Evolutionary conservation across 1,140 invertebrate genomes (phyloP), one percentile per base, ranked within the genome.

Genomic region (Nomia melanderi): DNA sequence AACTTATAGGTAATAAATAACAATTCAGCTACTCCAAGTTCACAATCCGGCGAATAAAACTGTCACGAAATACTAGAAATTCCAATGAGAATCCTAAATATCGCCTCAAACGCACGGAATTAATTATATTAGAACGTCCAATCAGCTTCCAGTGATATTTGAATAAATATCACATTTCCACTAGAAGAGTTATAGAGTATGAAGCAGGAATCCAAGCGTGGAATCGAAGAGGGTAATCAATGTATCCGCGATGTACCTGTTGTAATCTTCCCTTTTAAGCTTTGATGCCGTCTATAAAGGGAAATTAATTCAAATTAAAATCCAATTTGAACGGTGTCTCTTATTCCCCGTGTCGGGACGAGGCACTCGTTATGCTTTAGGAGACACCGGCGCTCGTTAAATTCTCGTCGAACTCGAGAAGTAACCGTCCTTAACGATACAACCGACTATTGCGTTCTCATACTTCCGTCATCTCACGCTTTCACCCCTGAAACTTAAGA

Each of bases 251-350:
- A 81, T 74, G 64, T 82, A 82, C 82, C 67, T 67, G 70, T 64
- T 53, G 54, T 82, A 83, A 83, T 76, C 77, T 63, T 25, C 57
- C 63, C 72, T 80, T 77, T 84, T 63, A 79, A 80, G 57, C 62
- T 62, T n/a, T 59, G 27, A 56, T 74, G 60, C 74, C 73, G 60
- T 73, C 78, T 70, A 74, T 84, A 84, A 84, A 84, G 78, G 78
- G 69, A 83, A 77, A 84, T 84, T 84, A 84, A 84, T 84, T 84
- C 78, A 84, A 84, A 84, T 84, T 84, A 84, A 84, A 84, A 81
- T 84, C 83, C 82, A 84, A 84, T 84, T 84, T 84, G 54, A 72
- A 33, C 66, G 70, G 64, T 80, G 78, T 77, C 72, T 80, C 69
- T 79, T 72, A 76, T 73, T 79, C 64, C 66, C 54, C 41, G 41